A percentile compares a stretch with the other conserved stretches of the same genome.
These are phyloP conservation scores for Xestia c-nigrum DNA, from an alignment of 2,888 invertebrate species.

Conservation along the genomic window DNA sequence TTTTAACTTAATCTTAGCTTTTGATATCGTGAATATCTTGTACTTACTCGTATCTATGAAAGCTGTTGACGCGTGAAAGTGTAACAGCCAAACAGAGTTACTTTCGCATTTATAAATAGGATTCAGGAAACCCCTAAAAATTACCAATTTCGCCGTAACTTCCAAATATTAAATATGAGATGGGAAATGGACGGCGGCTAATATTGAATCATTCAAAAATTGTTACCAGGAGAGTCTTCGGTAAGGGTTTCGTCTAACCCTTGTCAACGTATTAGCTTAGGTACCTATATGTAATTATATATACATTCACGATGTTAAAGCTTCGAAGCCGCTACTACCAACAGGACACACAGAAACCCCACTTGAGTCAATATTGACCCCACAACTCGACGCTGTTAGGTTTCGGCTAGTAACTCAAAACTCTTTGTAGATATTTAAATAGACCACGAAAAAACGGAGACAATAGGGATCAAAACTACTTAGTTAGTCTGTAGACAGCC, in stretches of 20 bases:
- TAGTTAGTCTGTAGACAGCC: constrained; percentile 6
- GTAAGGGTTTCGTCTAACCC: constrained; percentile 56
- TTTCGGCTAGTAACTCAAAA: constrained; percentile 80
- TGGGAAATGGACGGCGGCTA: constrained; percentile 15
- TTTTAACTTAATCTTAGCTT: neutral
- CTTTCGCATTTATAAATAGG: neutral
- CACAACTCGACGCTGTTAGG: constrained; percentile 76
- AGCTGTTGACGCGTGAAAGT: neutral
- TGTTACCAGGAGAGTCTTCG: constrained; percentile 4
- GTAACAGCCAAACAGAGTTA: neutral
- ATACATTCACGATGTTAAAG: constrained; percentile 61
- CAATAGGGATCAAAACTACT: constrained; percentile 37
- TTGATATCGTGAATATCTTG: neutral
- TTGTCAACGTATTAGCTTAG: constrained; percentile 67
- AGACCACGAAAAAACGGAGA: neutral
- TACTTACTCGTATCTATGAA: neutral
- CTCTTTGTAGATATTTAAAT: constrained; percentile 50
- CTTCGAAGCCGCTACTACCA: constrained; percentile 61
- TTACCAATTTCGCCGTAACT: neutral
- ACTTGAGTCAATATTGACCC: constrained; percentile 86
- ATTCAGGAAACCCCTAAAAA: neutral
- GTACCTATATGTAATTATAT: constrained; percentile 32
- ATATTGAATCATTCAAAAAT: constrained; percentile 33
- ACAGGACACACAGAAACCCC: constrained; percentile 72
- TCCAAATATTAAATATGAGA: neutral